Evolutionary conservation across 2,888 invertebrate genomes (phyloP).

Genomic region (Achlya flavicornis): DNA sequence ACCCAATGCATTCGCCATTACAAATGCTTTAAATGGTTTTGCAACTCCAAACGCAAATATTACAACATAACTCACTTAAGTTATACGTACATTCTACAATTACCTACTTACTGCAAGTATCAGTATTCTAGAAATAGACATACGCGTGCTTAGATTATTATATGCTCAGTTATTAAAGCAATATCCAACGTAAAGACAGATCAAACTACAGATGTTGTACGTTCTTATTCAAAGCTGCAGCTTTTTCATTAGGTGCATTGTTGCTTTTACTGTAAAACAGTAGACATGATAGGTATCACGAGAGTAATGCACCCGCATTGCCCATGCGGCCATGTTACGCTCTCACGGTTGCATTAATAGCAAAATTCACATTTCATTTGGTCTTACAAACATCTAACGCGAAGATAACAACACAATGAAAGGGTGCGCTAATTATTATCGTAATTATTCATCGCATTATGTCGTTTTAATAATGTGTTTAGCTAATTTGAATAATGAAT

Average conservation of each 20-base stretch:
- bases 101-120: no score
- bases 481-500: conserved; percentile 42
- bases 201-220: not conserved
- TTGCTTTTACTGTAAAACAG: not conserved
- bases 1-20: no score
- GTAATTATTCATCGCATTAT: conserved; percentile 63
- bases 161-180: not conserved
- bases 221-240: not conserved
- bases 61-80: no score
- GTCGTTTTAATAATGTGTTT: conserved; percentile 49
- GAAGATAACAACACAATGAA: conserved; percentile 30
- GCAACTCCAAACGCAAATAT: no score
- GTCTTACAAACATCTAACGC: conserved; percentile 47
- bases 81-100: no score
- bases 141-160: not conserved
- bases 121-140: no score
- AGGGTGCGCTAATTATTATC: conserved; percentile 56
- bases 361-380: conserved; percentile 69
- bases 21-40: no score
- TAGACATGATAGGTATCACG: conserved; percentile 18
- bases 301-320: conserved; percentile 26
- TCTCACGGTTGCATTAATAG: conserved; percentile 63
- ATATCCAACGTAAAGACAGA: not conserved
- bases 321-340: conserved; percentile 52
- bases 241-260: not conserved